Evolutionary conservation across 92 coral and sea anemone species (phyloP), one percentile per base, ranked within the genome.

Genomic region (Desmophyllum pertusum): DNA sequence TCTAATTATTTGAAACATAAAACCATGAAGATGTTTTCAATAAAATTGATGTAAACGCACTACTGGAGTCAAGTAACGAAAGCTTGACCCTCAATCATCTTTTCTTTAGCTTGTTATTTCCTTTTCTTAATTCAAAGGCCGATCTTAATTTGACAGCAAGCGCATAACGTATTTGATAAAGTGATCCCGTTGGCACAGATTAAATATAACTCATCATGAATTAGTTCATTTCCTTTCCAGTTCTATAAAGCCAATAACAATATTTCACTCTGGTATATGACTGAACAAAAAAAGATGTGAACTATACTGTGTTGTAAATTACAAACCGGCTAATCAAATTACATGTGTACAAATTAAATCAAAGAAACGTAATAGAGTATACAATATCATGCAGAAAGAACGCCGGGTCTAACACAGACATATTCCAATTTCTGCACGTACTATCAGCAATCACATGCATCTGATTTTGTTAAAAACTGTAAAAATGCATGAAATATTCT

Each of bases 91-190:
- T 68, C 42, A 68, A 65, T 35, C 27, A 68, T 68, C 23, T 18
- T 67, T 36, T 68, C 45, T 68, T 68, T 68, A n/a, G n/a, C 27
- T 59, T 27, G 65, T 59, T 59, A 59, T 59, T 59, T 59, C 65
- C 31, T 59, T 59, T 25, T 25, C 8, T 21, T n/a, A 19, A 53
- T 53, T 25, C 65, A 59, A 59, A 59, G 65, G 33, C 35, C 65
- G 9, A 59, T 59, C 65, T 25, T 1, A 2, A 59, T 59, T 59
- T 25, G 65, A 59, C 65, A 59, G 35, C 8, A 27, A 59, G 10
- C 65, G 25, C 15, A 59, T 27, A 59, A 21, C n/a, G 13, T 27
- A 14, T 59, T 59, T 59, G 33, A 59, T 59, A 25, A 25, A 27
- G 27, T 25, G 10, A 11, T 11, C 65, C 65, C 65, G 35, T 59